Evolutionary conservation across 2,113 vertebrate genomes (phyloP).

Genomic region (Coturnix japonica): DNA sequence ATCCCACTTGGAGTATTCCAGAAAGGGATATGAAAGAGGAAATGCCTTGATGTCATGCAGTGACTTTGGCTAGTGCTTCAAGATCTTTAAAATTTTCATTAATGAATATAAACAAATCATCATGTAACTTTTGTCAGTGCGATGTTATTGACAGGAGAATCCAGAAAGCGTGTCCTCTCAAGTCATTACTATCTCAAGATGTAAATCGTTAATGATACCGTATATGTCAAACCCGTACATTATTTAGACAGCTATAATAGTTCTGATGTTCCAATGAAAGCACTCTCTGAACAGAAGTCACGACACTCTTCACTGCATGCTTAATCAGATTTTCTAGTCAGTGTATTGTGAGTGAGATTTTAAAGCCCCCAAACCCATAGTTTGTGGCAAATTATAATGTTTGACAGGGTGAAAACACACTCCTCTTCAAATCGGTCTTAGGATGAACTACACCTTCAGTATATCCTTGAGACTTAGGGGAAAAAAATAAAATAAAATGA

Average conservation of each 20-base stretch:
- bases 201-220: slow-evolving; percentile 32
- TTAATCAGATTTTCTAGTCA: slow-evolving; percentile 22
- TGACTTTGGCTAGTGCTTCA: not conserved
- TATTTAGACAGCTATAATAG: slow-evolving; percentile 24
- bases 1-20: not conserved
- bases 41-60: not conserved
- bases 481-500: not conserved
- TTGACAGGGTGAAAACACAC: slow-evolving; percentile 20
- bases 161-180: not conserved
- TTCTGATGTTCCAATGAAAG: slow-evolving; percentile 28
- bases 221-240: not conserved
- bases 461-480: not conserved
- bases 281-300: not conserved
- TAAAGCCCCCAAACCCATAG: not conserved
- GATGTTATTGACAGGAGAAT: slow-evolving; percentile 1
- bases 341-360: not conserved
- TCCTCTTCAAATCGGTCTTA: slow-evolving; percentile 35
- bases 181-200: not conserved
- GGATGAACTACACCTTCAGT: slow-evolving; percentile 28
- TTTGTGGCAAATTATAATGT: slow-evolving; percentile 36
- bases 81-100: not conserved
- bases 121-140: not conserved
- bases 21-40: not conserved
- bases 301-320: not conserved
- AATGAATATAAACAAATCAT: not conserved